phyloP scores from a whole-genome alignment of 2,888 invertebrate genomes.

The Protonemura montana region DNA sequence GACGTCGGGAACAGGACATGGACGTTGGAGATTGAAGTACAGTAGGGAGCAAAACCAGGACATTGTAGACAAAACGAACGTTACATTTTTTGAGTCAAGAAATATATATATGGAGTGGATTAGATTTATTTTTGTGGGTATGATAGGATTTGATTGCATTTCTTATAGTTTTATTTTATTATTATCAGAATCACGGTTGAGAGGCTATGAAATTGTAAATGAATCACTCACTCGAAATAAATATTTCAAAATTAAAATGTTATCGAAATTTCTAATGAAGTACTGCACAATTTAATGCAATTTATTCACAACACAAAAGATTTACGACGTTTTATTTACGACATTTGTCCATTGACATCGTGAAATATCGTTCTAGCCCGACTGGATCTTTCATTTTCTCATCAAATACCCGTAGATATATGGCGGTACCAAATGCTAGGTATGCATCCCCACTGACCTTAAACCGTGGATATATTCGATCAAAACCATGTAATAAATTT shows the following conservation, averaged over 20 bases:
- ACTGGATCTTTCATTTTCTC: background rate
- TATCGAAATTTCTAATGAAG: background rate
- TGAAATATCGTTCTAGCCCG: background rate
- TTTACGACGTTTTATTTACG: background rate
- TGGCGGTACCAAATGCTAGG: slow-evolving; percentile 2
- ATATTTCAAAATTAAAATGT: too few species aligned
- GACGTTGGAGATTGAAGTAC: background rate
- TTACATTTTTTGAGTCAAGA: too few species aligned
- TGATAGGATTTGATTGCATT: too few species aligned
- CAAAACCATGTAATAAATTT: slow-evolving; percentile 10
- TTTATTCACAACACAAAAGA: background rate
- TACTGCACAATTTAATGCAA: background rate
- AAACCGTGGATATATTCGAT: slow-evolving; percentile 1
- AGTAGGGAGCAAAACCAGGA: background rate
- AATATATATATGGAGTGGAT: too few species aligned
- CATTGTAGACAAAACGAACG: too few species aligned
- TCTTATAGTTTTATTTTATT: too few species aligned
- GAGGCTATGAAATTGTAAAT: too few species aligned
- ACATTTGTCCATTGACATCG: background rate
- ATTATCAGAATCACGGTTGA: too few species aligned
- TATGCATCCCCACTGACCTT: background rate
- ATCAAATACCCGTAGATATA: background rate
- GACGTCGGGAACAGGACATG: background rate
- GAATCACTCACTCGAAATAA: too few species aligned
- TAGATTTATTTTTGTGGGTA: too few species aligned